Evolutionary conservation across 2,888 invertebrate species (phyloP).

Genomic region (Drosophila nigricruria): DNA sequence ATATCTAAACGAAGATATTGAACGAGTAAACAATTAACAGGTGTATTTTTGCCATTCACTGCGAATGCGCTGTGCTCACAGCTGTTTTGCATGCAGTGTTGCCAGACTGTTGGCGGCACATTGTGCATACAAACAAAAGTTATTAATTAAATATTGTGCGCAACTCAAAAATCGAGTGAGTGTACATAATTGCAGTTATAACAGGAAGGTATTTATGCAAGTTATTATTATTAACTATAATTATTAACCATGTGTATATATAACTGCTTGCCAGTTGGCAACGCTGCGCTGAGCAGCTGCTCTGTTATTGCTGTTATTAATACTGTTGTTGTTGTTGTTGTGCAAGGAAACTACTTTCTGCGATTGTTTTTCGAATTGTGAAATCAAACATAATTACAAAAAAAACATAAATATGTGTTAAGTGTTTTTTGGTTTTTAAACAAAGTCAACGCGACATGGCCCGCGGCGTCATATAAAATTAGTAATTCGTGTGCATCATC

Average conservation of each 20-base stretch:
- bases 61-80: conserved; percentile 34
- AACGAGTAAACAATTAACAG: conserved; percentile 40
- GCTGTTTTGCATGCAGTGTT: conserved; percentile 49
- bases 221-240: background rate
- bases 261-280: conserved; percentile 30
- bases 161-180: background rate
- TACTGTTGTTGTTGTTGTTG: conserved; percentile 42
- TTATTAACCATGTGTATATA: background rate
- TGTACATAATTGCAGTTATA: background rate
- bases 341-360: conserved; percentile 54
- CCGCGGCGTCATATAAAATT: conserved; percentile 20
- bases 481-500: conserved; percentile 32
- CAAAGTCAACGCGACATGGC: conserved; percentile 21
- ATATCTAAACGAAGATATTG: conserved; percentile 71
- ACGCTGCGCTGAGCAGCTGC: conserved; percentile 62
- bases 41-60: conserved; percentile 61
- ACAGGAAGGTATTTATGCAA: conserved; percentile 4
- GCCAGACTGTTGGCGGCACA: conserved; percentile 35
- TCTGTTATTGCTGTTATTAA: conserved; percentile 32
- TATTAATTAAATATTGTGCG: conserved; percentile 13
- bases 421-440: conserved; percentile 6
- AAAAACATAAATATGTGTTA: conserved; percentile 29
- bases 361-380: conserved; percentile 51
- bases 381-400: conserved; percentile 46
- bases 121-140: background rate